Base-by-base conservation (phyloP, 2,113 vertebrate genomes). In the Atherinomorus stipes region DNA sequence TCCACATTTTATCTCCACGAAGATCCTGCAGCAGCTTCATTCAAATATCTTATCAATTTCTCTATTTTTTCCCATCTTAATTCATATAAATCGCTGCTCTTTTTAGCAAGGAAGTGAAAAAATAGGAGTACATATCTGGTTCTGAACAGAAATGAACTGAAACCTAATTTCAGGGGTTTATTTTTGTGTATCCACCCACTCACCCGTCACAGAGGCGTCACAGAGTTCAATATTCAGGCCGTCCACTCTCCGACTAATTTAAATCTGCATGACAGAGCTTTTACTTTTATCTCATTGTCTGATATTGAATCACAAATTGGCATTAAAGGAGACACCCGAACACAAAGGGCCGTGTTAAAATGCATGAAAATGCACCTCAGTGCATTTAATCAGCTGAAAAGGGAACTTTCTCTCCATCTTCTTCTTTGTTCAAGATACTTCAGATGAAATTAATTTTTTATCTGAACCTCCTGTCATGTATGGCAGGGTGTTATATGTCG, bases 81-180 rank as follows among this genome's bases (percentile, higher is more conserved):
- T 28, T 28, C 3, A 28, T 28, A 3, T 3, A n/a, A n/a, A n/a
- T n/a, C n/a, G n/a, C n/a, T n/a, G n/a, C n/a, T n/a, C n/a, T n/a
- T n/a, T n/a, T n/a, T n/a, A n/a, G n/a, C n/a, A n/a, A n/a, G n/a
- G n/a, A n/a, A n/a, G n/a, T n/a, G n/a, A n/a, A n/a, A n/a, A n/a
- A n/a, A n/a, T n/a, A n/a, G n/a, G 7, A 9, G 34, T 37, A 3
- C 34, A 37, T 37, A 37, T 37, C 11, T 37, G 34, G n/a, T 7
- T 5, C 34, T 37, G 34, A 37, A 23, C 31, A 62, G 37, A 62
- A 50, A 42, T 51, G 38, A 62, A 71, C 25, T 44, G 37, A 34
- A 52, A 25, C 42, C 47, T 49, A 44, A 62, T 62, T 37, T 52
- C 47, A 71, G 23, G 37, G 26, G 47, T n/a, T 38, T 52, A 51